Percentiles rank a stretch among this genome's conserved stretches.
Evolutionary conservation across 2,888 invertebrate genomes (phyloP).

Genomic region (Lacanobia wlatinum): DNA sequence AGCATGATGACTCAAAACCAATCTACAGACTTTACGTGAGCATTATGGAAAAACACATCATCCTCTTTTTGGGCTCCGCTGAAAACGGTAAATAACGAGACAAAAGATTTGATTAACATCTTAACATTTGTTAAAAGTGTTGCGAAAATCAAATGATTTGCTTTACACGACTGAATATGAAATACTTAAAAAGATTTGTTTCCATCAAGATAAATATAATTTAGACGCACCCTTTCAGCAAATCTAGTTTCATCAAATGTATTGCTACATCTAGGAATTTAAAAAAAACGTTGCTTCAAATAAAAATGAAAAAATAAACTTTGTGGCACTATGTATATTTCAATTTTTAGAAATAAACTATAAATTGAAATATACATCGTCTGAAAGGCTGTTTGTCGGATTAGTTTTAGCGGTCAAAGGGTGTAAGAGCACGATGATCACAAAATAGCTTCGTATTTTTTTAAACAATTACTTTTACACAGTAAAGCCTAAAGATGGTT

Average conservation of each 20-base stretch:
- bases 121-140: background rate
- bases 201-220: slow-evolving; percentile 1
- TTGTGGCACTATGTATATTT: no score
- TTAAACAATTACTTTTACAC: no score
- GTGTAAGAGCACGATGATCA: no score
- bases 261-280: slow-evolving; percentile 20
- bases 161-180: background rate
- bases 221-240: no score
- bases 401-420: no score
- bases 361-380: no score
- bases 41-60: background rate
- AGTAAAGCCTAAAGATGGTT: no score
- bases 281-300: background rate
- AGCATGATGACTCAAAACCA: background rate
- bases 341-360: no score
- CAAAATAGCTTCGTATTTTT: no score
- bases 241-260: slow-evolving; percentile 4
- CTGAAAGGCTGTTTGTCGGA: no score
- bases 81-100: background rate
- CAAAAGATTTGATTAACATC: background rate
- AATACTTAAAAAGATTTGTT: slow-evolving; percentile 7
- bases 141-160: background rate
- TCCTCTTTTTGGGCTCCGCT: background rate
- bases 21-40: background rate
- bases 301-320: no score